Evolutionary conservation across 2,113 vertebrate genomes (phyloP).

Genomic region (Tricholaema leucomelas): DNA sequence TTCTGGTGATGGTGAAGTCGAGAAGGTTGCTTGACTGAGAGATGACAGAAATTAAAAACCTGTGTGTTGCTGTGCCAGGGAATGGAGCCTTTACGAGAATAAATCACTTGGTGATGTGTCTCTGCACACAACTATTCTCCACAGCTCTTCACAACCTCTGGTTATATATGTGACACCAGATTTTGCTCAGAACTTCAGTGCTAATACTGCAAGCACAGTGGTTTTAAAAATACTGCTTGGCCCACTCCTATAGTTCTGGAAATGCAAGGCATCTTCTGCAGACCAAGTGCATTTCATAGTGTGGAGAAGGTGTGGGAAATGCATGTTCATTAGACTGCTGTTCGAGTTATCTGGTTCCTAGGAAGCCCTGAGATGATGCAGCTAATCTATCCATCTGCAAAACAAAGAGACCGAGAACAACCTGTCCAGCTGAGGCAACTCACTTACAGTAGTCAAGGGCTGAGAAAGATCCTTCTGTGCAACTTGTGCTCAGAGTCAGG

Average conservation of each 20-base stretch:
- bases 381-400: background rate
- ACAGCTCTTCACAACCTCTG: background rate
- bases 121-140: background rate
- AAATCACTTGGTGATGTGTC: background rate
- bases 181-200: background rate
- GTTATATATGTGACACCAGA: background rate
- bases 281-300: background rate
- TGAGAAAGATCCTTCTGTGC: background rate
- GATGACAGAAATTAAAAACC: background rate
- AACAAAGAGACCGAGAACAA: background rate
- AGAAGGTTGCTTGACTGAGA: background rate
- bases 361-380: fast-evolving
- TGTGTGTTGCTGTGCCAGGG: background rate
- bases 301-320: background rate
- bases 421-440: background rate
- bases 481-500: background rate
- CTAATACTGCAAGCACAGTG: fast-evolving
- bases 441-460: background rate
- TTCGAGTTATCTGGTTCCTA: background rate
- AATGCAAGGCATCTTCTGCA: background rate
- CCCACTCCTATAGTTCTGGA: background rate
- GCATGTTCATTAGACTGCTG: fast-evolving
- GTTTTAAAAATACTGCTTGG: background rate
- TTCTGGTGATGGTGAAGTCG: background rate
- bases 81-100: background rate